phyloP scores from a whole-genome alignment of 2,797 vertebrate species.

The Malacoraja senta region DNA sequence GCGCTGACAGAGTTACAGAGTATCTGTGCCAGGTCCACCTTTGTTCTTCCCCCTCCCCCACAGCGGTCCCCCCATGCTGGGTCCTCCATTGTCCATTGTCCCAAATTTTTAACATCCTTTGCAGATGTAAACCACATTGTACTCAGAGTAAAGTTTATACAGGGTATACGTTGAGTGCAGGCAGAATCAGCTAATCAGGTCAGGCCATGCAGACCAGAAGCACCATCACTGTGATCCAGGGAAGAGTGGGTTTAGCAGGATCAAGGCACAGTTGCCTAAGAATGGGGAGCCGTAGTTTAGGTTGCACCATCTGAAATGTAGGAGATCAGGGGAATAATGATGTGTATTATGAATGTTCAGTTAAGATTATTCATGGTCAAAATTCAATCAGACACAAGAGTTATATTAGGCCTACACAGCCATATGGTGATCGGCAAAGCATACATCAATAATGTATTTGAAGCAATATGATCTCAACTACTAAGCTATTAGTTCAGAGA shows the following conservation, averaged over 20 bases:
- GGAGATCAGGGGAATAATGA: background rate
- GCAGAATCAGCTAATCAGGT: background rate
- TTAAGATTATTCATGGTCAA: background rate
- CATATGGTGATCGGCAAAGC: background rate
- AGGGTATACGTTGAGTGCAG: background rate
- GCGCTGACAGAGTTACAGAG: too few relatives aligned
- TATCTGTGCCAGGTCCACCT: too few relatives aligned
- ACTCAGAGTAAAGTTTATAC: background rate
- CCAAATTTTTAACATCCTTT: too few relatives aligned
- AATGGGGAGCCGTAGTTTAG: background rate
- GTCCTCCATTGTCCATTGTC: too few relatives aligned
- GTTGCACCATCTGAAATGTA: background rate
- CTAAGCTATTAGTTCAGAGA: background rate
- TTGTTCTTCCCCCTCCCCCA: too few relatives aligned
- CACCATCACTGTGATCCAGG: background rate
- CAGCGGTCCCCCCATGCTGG: too few relatives aligned
- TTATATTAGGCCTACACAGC: background rate
- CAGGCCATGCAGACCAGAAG: background rate
- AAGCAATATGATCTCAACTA: background rate
- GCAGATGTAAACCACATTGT: too few relatives aligned
- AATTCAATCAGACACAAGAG: background rate
- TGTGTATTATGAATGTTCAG: background rate
- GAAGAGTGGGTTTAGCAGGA: background rate
- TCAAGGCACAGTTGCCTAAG: background rate
- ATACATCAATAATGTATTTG: background rate